Evolutionary conservation across 2,797 vertebrate genomes (phyloP), one percentile per base, ranked within the genome.

Genomic region (Hoplostethus mediterraneus): DNA sequence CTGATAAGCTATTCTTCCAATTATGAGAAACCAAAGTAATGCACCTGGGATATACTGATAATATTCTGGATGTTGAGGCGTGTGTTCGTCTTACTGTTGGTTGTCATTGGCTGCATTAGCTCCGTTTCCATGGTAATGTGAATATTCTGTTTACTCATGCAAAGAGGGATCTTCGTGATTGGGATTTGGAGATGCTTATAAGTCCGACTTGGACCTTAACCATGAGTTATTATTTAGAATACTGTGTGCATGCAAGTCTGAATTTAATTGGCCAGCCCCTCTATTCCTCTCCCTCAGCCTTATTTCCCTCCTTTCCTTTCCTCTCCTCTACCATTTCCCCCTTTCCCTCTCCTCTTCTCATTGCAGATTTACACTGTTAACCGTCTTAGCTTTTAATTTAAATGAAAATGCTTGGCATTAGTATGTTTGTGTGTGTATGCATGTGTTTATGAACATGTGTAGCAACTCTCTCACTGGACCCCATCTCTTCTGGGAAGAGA

Each of bases 81-180:
- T 10, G 14, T 61, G 0, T 6, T 63, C 31, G 14, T 14, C 42
- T 67, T 68, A 77, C 67, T 71, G 59, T 67, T 68, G 40, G 38
- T 76, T 53, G 11, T 31, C 54, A 51, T 70, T 68, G 52, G 86
- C 72, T 77, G 62, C 66, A 36, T 76, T 59, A 42, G 65, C 80
- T 82, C 59, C 2, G 85, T 90, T 84, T 84, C 83, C 82, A 81
- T 89, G 84, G 77, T 56, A 61, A 82, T 81, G 80, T 69, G 71
- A 45, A 84, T 72, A 68, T 85, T 80, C 66, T 75, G 69, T 83
- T 82, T 85, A 69, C 40, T 45, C 78, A 74, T 79, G 64, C 79
- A 81, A 61, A 56, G 51, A n/a, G 54, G 70, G 77, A 82, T 83
- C 71, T 76, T 84, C 65, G 54, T 81, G 71, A 80, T 87, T 79